Conservation (phyloP, 1,140 invertebrate genomes). For the Oryctes rhinoceros region DNA sequence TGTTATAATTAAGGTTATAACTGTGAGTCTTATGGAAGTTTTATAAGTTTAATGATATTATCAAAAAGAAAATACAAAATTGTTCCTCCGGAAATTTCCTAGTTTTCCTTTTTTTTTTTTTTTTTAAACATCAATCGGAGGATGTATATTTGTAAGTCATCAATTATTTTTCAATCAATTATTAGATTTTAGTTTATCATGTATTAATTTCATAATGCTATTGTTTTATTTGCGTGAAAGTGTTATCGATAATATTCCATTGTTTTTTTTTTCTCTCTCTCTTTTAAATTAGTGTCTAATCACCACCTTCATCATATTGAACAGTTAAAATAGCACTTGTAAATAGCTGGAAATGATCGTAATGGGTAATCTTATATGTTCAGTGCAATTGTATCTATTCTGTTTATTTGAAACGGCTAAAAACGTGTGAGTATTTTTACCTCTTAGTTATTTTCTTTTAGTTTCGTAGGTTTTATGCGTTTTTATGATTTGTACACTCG, state of each 20-base stretch:
- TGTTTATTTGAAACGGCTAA: neutral
- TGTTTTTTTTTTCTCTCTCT: neutral
- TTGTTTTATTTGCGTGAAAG: neutral
- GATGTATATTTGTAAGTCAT: neutral
- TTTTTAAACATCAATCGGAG: neutral
- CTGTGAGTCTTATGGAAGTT: neutral
- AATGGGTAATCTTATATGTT: neutral
- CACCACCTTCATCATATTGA: neutral
- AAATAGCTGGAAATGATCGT: neutral
- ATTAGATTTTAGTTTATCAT: neutral
- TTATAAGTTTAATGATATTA: neutral
- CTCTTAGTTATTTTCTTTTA: conserved; percentile 19
- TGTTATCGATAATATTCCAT: conserved; percentile 2
- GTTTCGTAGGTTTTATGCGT: conserved; percentile 16
- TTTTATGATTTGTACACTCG: conserved; percentile 1
- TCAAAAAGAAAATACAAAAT: neutral
- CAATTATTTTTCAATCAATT: neutral
- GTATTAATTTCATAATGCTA: conserved; percentile 2
- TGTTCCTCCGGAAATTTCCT: neutral
- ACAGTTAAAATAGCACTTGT: neutral
- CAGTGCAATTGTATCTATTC: neutral
- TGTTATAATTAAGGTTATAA: neutral
- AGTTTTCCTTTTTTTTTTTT: neutral
- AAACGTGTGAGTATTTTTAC: neutral
- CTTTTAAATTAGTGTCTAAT: neutral